These are phyloP conservation scores for Tamias sibiricus DNA, from an alignment of 2,113 vertebrate genomes.

Conservation along the genomic window DNA sequence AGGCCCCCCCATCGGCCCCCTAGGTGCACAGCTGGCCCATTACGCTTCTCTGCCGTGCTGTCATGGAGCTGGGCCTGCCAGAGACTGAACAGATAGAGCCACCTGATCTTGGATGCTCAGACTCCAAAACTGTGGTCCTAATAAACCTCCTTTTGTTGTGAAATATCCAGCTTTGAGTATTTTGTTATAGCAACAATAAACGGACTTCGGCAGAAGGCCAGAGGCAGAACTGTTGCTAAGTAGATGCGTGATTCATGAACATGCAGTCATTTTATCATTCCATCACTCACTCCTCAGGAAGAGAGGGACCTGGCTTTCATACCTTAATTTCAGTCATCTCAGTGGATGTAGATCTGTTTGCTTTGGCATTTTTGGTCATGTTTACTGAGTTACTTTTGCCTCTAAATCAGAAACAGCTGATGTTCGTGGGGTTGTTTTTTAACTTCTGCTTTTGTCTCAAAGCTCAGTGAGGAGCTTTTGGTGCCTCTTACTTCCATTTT, in stretches of 20 bases:
- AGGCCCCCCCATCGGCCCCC: background rate
- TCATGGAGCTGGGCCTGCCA: background rate
- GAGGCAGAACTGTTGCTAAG: background rate
- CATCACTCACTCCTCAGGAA: background rate
- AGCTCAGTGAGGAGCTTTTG: background rate
- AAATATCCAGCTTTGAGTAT: background rate
- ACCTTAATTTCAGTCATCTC: background rate
- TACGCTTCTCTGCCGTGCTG: background rate
- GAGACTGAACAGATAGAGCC: background rate
- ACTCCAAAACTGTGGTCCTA: background rate
- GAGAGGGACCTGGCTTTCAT: background rate
- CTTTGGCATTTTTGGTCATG: slow-evolving; percentile 50
- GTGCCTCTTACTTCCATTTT: slow-evolving; percentile 5
- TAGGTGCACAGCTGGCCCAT: background rate
- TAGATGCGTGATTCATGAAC: background rate
- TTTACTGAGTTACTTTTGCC: slow-evolving; percentile 62
- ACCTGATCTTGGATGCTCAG: background rate
- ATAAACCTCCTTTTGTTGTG: background rate
- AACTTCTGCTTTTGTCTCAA: slow-evolving; percentile 29
- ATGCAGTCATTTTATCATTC: background rate
- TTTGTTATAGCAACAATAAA: background rate
- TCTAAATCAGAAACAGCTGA: slow-evolving; percentile 63
- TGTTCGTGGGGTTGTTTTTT: background rate
- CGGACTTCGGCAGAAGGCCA: background rate
- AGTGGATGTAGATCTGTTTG: slow-evolving; percentile 1